phyloP scores from a whole-genome alignment of 2,797 vertebrate genomes.

The Myotis vivesi region DNA sequence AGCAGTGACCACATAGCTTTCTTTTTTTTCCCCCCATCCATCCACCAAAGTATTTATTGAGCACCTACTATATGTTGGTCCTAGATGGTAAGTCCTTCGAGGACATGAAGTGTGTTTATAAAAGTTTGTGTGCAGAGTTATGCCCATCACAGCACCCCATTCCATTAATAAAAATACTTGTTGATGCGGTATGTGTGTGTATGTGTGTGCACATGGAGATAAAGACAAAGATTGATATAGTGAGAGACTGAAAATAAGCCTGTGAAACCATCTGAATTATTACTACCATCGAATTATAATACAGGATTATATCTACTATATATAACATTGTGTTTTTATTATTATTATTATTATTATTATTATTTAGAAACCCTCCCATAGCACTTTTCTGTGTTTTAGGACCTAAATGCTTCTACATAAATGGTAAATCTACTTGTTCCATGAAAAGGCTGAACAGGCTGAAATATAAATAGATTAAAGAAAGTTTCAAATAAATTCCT shows the following conservation, averaged over 20 bases:
- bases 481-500: constrained; percentile 52
- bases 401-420: neutral
- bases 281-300: neutral
- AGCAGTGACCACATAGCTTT: neutral
- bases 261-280: neutral
- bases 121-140: neutral
- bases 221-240: neutral
- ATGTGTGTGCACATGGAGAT: neutral
- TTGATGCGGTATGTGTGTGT: neutral
- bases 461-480: constrained; percentile 54
- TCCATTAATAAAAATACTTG: neutral
- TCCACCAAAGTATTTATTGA: neutral
- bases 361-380: neutral
- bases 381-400: neutral
- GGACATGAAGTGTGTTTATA: neutral
- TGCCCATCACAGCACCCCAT: too few relatives aligned
- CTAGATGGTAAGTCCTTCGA: neutral
- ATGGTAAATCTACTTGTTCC: neutral
- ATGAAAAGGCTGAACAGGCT: neutral
- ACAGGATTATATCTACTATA: neutral
- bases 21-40: neutral
- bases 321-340: neutral
- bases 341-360: neutral
- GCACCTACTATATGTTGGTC: neutral
- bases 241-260: neutral